Percentiles rank a stretch among this genome's conserved stretches.
phyloP scores from a whole-genome alignment of 2,888 invertebrate genomes.

The Platycheirus rosarum region DNA sequence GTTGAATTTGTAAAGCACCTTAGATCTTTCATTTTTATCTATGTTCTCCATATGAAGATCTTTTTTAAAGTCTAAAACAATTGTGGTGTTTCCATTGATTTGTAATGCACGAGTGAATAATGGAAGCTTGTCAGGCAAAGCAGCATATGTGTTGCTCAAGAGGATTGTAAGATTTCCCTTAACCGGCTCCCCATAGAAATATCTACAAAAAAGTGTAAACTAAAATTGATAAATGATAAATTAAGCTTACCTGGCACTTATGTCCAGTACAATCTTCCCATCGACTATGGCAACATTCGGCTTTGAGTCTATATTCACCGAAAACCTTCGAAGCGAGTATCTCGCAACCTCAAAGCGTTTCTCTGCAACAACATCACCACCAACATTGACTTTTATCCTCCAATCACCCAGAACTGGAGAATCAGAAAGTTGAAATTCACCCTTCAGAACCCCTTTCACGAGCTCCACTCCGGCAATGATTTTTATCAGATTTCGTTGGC shows the following conservation, averaged over 20 bases:
- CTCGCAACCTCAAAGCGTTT: slow-evolving; percentile 88
- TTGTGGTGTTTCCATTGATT: slow-evolving; percentile 84
- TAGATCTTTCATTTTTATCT: background rate
- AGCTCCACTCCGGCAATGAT: slow-evolving; percentile 87
- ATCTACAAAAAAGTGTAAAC: slow-evolving; percentile 83
- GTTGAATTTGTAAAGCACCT: slow-evolving; percentile 79
- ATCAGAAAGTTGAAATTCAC: slow-evolving; percentile 90
- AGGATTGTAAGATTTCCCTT: slow-evolving; percentile 93
- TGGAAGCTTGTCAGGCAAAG: slow-evolving; percentile 50
- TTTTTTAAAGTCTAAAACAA: slow-evolving; percentile 89
- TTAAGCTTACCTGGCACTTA: slow-evolving; percentile 82
- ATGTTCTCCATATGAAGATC: slow-evolving; percentile 85
- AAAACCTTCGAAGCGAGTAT: slow-evolving; percentile 96
- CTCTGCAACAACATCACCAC: slow-evolving; percentile 76
- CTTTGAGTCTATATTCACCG: slow-evolving; percentile 91
- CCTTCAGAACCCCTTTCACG: slow-evolving; percentile 85
- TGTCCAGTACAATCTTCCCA: slow-evolving; percentile 89
- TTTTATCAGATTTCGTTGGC: slow-evolving; percentile 90
- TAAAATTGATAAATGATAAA: slow-evolving; percentile 80
- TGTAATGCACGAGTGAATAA: background rate
- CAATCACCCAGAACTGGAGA: slow-evolving; percentile 92
- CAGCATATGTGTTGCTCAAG: slow-evolving; percentile 87
- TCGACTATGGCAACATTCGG: slow-evolving; percentile 92
- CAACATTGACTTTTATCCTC: slow-evolving; percentile 83
- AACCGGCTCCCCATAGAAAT: slow-evolving; percentile 90